Conservation (phyloP, 2,797 vertebrate genomes). For the Enoplosus armatus region DNA sequence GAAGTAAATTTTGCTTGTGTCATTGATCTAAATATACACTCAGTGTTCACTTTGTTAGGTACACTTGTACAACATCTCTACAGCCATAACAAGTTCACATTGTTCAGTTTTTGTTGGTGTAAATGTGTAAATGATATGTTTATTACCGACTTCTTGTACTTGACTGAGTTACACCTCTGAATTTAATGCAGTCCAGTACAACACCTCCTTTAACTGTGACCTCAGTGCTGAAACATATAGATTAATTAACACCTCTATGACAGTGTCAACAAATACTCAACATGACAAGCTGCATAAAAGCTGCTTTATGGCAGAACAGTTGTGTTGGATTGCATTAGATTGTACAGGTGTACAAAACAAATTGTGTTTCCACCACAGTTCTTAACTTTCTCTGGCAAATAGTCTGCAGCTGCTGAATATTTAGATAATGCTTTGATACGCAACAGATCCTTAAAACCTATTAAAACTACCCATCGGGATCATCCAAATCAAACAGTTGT, state of each 20-base stretch:
- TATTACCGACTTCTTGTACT: too few species aligned
- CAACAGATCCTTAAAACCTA: neutral
- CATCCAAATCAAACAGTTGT: too few species aligned
- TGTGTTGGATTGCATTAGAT: neutral
- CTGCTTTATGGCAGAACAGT: neutral
- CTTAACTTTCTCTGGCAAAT: neutral
- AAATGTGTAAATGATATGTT: too few species aligned
- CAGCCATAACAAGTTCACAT: neutral
- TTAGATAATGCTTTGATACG: neutral
- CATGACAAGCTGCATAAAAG: neutral
- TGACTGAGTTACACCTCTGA: too few species aligned
- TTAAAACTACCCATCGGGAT: too few species aligned
- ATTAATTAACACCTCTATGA: neutral
- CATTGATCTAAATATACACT: too few species aligned
- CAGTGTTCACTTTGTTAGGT: neutral
- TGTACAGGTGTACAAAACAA: neutral
- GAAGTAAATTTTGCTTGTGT: neutral
- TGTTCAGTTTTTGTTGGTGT: neutral
- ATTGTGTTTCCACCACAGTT: neutral
- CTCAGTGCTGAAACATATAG: neutral
- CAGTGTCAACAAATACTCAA: neutral
- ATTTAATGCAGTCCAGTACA: neutral
- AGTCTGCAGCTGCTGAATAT: neutral
- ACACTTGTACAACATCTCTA: neutral
- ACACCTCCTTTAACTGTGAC: neutral